Evolutionary conservation across 1,140 invertebrate species (phyloP).

Genomic region (Papilio dardanus): DNA sequence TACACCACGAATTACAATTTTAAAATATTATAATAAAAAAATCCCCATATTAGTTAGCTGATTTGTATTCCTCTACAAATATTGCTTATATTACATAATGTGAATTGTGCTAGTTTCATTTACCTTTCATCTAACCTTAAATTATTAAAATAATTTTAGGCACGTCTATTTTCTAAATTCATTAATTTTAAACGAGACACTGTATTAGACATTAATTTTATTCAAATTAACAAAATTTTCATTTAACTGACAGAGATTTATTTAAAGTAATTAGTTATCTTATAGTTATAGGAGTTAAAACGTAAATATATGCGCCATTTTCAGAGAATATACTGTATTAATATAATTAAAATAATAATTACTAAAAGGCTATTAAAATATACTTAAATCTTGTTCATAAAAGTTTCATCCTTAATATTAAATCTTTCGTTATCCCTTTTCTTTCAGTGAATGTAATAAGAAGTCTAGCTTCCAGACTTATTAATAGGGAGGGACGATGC

Average conservation of each 20-base stretch:
- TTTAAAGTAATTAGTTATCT: not conserved
- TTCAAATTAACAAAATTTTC: not conserved
- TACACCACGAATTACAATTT: not conserved
- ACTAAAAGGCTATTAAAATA: too few relatives aligned
- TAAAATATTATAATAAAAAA: not conserved
- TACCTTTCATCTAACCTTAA: not conserved
- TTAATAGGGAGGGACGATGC: constrained; percentile 31
- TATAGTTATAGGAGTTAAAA: not conserved
- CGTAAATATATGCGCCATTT: not conserved
- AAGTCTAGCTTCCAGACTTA: constrained; percentile 30
- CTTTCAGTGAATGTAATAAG: constrained; percentile 5
- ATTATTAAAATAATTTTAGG: not conserved
- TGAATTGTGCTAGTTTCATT: not conserved
- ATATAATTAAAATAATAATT: too few relatives aligned
- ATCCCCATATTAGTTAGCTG: too few relatives aligned
- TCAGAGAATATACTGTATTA: too few relatives aligned
- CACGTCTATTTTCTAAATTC: not conserved
- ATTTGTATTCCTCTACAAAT: too few relatives aligned
- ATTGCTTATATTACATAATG: too few relatives aligned
- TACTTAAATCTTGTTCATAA: not conserved
- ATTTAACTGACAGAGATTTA: not conserved
- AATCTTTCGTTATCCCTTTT: not conserved
- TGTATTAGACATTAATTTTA: not conserved
- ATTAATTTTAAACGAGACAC: not conserved
- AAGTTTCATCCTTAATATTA: not conserved